phyloP scores from a whole-genome alignment of 2,113 vertebrate species.

The Anguilla japonica region DNA sequence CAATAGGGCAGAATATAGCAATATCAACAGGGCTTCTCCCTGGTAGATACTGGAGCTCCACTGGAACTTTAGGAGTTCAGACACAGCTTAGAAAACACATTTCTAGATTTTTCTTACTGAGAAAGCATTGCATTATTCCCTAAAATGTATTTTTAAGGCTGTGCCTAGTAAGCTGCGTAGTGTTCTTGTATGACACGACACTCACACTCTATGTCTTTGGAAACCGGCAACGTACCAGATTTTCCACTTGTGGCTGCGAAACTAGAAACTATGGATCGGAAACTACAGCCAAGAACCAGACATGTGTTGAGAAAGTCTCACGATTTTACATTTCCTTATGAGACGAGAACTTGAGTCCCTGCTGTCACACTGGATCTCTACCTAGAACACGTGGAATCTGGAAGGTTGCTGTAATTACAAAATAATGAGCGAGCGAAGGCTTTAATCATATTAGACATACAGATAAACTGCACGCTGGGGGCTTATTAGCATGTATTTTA shows the following conservation, averaged over 20 bases:
- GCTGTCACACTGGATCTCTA: neutral
- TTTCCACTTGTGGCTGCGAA: neutral
- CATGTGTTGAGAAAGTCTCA: neutral
- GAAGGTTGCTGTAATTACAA: neutral
- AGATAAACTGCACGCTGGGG: too few species aligned
- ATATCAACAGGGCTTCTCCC: too few species aligned
- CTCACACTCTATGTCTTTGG: neutral
- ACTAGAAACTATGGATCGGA: neutral
- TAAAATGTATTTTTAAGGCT: too few species aligned
- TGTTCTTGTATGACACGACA: too few species aligned
- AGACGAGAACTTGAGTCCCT: neutral
- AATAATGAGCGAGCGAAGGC: neutral
- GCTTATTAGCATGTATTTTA: too few species aligned
- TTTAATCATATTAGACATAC: neutral
- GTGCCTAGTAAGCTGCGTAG: too few species aligned
- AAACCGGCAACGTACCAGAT: neutral
- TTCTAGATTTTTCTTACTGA: neutral
- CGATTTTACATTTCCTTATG: neutral
- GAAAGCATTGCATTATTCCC: neutral
- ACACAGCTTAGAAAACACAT: neutral
- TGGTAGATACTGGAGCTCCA: neutral
- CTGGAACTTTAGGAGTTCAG: neutral
- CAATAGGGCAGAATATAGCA: too few species aligned
- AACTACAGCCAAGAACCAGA: neutral
- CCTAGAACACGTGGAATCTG: neutral